Evolutionary conservation across 2,797 vertebrate genomes (phyloP).

Genomic region (Menidia menidia): DNA sequence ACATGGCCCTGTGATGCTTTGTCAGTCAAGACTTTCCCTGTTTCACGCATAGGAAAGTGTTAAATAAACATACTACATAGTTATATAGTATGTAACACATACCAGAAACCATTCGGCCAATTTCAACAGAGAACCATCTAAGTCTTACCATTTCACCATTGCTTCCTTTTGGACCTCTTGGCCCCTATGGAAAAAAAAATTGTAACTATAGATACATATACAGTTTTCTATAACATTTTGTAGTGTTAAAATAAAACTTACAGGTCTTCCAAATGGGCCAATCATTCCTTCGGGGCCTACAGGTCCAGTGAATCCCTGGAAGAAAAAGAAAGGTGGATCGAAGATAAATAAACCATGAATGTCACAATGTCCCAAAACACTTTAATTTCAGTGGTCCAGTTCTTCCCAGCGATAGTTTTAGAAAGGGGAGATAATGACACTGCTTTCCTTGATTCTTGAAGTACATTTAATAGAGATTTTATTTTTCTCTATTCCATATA

Average conservation of each 20-base stretch:
- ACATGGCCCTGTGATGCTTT: slow-evolving; percentile 18
- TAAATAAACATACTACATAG: background rate
- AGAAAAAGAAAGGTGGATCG: slow-evolving; percentile 48
- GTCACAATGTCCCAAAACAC: no score
- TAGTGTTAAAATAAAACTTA: slow-evolving; percentile 77
- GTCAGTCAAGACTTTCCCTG: slow-evolving; percentile 1
- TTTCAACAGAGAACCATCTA: slow-evolving; percentile 7
- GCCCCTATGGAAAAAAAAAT: slow-evolving; percentile 81
- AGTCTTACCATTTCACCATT: slow-evolving; percentile 92
- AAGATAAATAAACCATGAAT: background rate
- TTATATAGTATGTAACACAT: background rate
- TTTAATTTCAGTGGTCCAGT: background rate
- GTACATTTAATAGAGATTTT: no score
- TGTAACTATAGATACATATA: background rate
- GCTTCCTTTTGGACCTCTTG: slow-evolving; percentile 89
- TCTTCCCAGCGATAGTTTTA: background rate
- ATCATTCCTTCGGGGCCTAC: slow-evolving; percentile 89
- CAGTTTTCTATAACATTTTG: background rate
- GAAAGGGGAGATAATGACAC: background rate
- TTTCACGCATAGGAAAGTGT: background rate
- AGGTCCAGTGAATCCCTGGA: slow-evolving; percentile 91
- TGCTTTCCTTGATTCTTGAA: background rate
- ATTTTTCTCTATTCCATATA: no score
- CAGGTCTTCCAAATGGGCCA: slow-evolving; percentile 89
- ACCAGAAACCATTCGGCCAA: slow-evolving; percentile 13